These are phyloP conservation scores for Coenonympha glycerion DNA, from an alignment of 2,888 invertebrate species.

Conservation along the genomic window DNA sequence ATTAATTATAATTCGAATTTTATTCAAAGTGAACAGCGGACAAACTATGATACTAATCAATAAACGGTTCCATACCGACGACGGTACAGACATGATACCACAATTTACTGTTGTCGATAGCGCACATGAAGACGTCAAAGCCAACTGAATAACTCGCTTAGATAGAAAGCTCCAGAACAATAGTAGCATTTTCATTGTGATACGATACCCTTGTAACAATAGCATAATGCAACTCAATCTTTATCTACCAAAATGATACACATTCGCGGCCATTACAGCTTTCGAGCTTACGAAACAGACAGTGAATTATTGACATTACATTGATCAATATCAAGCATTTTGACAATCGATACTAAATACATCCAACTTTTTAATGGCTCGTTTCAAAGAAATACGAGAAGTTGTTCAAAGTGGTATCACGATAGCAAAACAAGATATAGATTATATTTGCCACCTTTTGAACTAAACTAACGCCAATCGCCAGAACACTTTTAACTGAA, in stretches of 20 bases:
- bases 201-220: conserved; percentile 38
- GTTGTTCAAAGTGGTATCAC: too few species aligned
- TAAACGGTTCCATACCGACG: conserved; percentile 75
- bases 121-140: conserved; percentile 70
- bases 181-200: conserved; percentile 59
- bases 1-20: conserved; percentile 77
- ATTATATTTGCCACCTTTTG: background rate
- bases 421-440: background rate
- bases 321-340: background rate
- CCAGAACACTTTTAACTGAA: too few species aligned
- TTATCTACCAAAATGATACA: conserved; percentile 18
- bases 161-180: conserved; percentile 60
- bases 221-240: conserved; percentile 21
- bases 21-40: conserved; percentile 76
- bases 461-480: too few species aligned
- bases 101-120: conserved; percentile 69
- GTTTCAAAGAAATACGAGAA: too few species aligned
- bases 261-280: conserved; percentile 27
- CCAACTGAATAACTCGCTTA: conserved; percentile 53
- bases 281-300: conserved; percentile 8
- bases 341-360: background rate
- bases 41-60: conserved; percentile 76
- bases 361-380: too few species aligned
- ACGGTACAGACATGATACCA: conserved; percentile 71
- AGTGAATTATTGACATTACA: conserved; percentile 8